phyloP scores from a whole-genome alignment of 1,140 invertebrate genomes.

The Papilio polytes region DNA sequence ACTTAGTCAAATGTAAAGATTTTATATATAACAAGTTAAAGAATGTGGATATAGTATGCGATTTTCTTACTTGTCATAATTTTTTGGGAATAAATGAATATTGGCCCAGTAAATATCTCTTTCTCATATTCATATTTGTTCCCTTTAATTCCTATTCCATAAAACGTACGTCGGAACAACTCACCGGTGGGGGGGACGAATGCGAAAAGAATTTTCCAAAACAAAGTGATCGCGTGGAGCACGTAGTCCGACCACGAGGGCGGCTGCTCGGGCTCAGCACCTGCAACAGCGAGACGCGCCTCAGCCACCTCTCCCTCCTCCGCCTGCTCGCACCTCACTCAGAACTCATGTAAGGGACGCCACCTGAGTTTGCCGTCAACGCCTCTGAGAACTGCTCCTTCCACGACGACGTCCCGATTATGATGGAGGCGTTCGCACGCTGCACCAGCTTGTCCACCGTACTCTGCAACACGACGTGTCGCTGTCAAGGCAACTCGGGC shows the following conservation, averaged over 20 bases:
- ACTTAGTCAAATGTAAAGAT: too few species aligned
- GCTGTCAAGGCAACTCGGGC: background rate
- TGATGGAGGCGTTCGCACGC: constrained; percentile 96
- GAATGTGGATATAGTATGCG: too few species aligned
- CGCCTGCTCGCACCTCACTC: too few species aligned
- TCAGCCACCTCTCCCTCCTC: constrained; percentile 83
- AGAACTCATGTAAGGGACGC: too few species aligned
- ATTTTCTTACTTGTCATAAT: too few species aligned
- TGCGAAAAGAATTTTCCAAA: constrained; percentile 99
- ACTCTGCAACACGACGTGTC: constrained; percentile 86
- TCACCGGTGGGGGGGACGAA: constrained; percentile 99
- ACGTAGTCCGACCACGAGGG: constrained; percentile 96
- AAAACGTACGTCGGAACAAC: constrained; percentile 25
- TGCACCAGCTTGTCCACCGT: constrained; percentile 99
- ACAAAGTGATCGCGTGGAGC: constrained; percentile 97
- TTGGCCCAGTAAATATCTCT: too few species aligned
- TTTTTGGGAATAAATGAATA: too few species aligned
- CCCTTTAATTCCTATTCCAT: too few species aligned
- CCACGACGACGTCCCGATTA: constrained; percentile 98
- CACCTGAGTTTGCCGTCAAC: constrained; percentile 92
- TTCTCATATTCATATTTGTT: background rate
- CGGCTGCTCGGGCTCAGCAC: constrained; percentile 87
- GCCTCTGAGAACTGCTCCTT: constrained; percentile 99
- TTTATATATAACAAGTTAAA: too few species aligned
- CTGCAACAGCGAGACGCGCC: constrained; percentile 46